A percentile compares a stretch with the other conserved stretches of the same genome.
These are phyloP conservation scores for Paramormyrops kingsleyae DNA, from an alignment of 2,113 vertebrate species.

Conservation along the genomic window DNA sequence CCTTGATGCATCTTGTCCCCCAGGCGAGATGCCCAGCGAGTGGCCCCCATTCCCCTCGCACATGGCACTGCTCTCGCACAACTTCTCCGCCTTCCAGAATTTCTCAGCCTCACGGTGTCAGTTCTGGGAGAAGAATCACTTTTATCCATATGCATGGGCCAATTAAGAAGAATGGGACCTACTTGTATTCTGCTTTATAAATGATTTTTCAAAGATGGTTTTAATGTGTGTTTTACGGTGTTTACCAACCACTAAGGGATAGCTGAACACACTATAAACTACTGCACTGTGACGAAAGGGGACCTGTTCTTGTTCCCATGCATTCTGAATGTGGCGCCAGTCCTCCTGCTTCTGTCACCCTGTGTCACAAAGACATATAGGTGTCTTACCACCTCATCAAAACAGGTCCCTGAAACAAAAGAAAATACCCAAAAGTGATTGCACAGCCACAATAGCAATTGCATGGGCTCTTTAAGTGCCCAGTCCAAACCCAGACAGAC, in stretches of 20 bases:
- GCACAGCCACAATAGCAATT: not conserved
- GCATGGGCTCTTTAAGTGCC: too few species aligned
- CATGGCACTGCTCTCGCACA: not conserved
- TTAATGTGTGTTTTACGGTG: not conserved
- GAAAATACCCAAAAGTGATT: not conserved
- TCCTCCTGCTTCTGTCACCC: not conserved
- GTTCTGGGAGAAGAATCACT: slow-evolving; percentile 54
- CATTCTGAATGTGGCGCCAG: not conserved
- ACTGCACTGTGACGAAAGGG: not conserved
- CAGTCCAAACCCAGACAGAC: too few species aligned
- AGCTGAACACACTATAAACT: not conserved
- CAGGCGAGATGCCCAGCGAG: not conserved
- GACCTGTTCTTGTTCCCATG: not conserved
- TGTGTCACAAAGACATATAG: not conserved
- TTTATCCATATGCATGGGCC: slow-evolving; percentile 58
- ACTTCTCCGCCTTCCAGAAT: not conserved
- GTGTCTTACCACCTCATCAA: not conserved
- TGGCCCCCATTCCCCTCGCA: not conserved
- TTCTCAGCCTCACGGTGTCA: slow-evolving; percentile 40
- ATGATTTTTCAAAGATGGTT: not conserved
- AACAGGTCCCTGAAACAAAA: not conserved
- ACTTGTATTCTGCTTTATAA: not conserved
- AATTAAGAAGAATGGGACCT: slow-evolving; percentile 44
- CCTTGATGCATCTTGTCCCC: not conserved
- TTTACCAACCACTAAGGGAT: not conserved